phyloP scores from a whole-genome alignment of 1,140 invertebrate species.

The Tetramorium simillimum region DNA sequence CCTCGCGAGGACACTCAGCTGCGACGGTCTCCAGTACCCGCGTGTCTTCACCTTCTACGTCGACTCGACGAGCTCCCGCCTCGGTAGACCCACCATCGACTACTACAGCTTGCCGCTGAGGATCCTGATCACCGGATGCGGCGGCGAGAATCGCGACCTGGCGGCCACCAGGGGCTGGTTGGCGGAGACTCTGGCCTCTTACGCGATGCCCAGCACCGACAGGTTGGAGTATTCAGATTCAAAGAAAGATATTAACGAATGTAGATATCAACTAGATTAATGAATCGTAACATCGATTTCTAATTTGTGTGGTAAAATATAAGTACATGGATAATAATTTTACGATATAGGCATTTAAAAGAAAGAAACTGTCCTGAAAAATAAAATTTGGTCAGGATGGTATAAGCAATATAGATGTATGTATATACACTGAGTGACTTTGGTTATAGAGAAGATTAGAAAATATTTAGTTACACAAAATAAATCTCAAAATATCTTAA shows the following conservation, averaged over 20 bases:
- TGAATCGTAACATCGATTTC: background rate
- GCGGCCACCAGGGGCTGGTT: constrained; percentile 93
- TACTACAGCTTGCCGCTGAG: constrained; percentile 93
- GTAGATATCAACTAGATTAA: background rate
- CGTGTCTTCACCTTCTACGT: constrained; percentile 94
- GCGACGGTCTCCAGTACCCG: constrained; percentile 93
- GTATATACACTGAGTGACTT: no score
- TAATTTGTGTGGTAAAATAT: background rate
- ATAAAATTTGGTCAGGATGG: background rate
- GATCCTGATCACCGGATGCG: constrained; percentile 92
- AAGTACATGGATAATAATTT: background rate
- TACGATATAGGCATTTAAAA: background rate
- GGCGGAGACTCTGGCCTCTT: constrained; percentile 93
- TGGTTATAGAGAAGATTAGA: background rate
- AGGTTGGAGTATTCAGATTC: constrained; percentile 77
- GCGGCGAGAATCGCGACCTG: constrained; percentile 87
- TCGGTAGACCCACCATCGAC: constrained; percentile 90
- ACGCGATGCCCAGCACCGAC: constrained; percentile 92
- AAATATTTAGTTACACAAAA: background rate
- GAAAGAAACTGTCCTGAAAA: background rate
- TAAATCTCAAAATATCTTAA: background rate
- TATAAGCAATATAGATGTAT: background rate
- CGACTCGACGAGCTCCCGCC: constrained; percentile 92
- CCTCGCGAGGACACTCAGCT: constrained; percentile 90
- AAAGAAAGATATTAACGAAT: background rate